phyloP scores from a whole-genome alignment of 1,140 invertebrate species.

The Drosophila miranda region DNA sequence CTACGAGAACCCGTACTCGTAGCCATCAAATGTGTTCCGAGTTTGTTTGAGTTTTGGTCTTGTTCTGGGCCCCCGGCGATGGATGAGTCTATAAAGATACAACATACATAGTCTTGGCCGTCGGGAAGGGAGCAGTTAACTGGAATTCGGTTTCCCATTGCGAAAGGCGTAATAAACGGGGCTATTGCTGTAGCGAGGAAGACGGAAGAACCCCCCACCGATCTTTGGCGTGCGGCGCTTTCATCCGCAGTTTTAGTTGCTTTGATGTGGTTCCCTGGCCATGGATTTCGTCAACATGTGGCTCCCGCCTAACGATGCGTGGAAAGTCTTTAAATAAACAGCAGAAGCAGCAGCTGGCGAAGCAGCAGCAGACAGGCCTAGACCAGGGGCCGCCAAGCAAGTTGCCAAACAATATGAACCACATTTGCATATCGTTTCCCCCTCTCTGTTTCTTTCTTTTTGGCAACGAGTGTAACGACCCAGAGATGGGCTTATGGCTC shows the following conservation, averaged over 20 bases:
- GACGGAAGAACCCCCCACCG: too few relatives aligned
- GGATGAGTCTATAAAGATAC: slow-evolving; percentile 14
- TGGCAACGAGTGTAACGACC: slow-evolving; percentile 65
- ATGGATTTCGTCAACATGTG: slow-evolving; percentile 75
- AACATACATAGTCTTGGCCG: slow-evolving; percentile 19
- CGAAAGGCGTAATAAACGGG: slow-evolving; percentile 64
- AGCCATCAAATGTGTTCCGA: slow-evolving; percentile 61
- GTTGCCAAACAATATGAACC: slow-evolving; percentile 65
- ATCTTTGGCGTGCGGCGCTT: slow-evolving; percentile 8
- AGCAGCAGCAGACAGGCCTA: neutral
- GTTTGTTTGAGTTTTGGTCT: slow-evolving; percentile 56
- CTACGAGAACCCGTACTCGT: neutral
- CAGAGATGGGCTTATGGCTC: slow-evolving; percentile 35
- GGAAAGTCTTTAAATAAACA: slow-evolving; percentile 76
- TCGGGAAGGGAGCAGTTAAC: slow-evolving; percentile 64
- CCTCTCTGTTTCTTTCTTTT: slow-evolving; percentile 13
- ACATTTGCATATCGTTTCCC: slow-evolving; percentile 65
- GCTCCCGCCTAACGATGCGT: slow-evolving; percentile 67
- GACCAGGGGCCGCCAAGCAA: slow-evolving; percentile 41
- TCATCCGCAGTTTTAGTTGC: slow-evolving; percentile 36
- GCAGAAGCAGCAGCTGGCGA: neutral
- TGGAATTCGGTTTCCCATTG: slow-evolving; percentile 66
- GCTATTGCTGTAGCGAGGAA: neutral
- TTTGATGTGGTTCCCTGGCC: slow-evolving; percentile 73
- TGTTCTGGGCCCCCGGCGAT: slow-evolving; percentile 42